Percentiles rank a stretch among this genome's conserved stretches.
Conservation (phyloP, 2,797 vertebrate genomes). For the Anableps anableps region DNA sequence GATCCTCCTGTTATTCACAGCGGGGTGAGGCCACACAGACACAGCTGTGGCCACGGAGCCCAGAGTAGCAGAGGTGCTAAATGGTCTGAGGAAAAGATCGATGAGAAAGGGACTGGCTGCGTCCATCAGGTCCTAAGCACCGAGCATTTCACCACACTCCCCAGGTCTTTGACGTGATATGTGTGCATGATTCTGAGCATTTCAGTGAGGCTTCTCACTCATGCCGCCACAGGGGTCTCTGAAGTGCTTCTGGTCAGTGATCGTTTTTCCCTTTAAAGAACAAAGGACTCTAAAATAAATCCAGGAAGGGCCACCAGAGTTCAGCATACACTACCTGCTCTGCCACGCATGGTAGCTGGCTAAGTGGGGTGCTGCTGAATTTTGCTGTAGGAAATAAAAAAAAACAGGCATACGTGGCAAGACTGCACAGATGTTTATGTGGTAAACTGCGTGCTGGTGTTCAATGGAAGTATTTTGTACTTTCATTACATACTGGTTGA, state of each 20-base stretch:
- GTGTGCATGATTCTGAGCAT: conserved; percentile 47
- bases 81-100: conserved; percentile 72
- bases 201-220: conserved; percentile 55
- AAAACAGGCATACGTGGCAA: neutral
- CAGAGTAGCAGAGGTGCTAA: conserved; percentile 71
- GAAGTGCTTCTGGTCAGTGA: conserved; percentile 71
- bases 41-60: conserved; percentile 51
- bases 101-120: conserved; percentile 63
- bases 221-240: conserved; percentile 61
- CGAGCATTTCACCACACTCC: conserved; percentile 60
- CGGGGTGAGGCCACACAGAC: conserved; percentile 54
- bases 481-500: conserved; percentile 24
- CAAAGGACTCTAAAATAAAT: conserved; percentile 77
- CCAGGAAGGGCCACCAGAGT: conserved; percentile 41
- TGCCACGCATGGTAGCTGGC: conserved; percentile 31
- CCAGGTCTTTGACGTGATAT: conserved; percentile 55
- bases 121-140: conserved; percentile 73
- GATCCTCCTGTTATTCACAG: conserved; percentile 48
- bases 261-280: conserved; percentile 74
- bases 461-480: conserved; percentile 7
- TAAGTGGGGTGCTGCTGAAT: conserved; percentile 16
- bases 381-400: neutral
- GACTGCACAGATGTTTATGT: conserved; percentile 34
- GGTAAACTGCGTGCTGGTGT: neutral
- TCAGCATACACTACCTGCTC: conserved; percentile 11